Conservation (phyloP, 2,113 vertebrate genomes). For the Colistium nudipinnis region DNA sequence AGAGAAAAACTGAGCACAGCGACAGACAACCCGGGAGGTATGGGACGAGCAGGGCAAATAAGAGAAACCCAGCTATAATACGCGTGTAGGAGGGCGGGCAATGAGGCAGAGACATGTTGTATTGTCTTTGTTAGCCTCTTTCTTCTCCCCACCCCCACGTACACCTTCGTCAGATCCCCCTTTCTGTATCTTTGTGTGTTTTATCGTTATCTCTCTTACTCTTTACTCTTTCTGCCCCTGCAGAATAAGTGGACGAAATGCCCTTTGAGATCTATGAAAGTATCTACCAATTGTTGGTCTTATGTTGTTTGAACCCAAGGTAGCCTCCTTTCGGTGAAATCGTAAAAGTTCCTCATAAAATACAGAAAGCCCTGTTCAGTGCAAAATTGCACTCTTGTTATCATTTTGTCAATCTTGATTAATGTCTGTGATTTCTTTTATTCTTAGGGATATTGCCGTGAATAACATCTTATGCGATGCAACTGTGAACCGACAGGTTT, state of each 20-base stretch:
- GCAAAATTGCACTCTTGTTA: background rate
- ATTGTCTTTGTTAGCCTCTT: constrained; percentile 18
- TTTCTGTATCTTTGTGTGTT: background rate
- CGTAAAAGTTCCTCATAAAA: background rate
- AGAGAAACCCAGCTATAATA: constrained; percentile 46
- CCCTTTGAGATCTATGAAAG: background rate
- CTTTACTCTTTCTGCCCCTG: constrained; percentile 15
- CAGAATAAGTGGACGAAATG: constrained; percentile 31
- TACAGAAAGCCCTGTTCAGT: background rate
- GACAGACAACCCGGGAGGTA: constrained; percentile 38
- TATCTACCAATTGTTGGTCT: background rate
- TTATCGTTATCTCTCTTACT: background rate
- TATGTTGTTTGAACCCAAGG: background rate
- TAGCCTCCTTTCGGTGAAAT: too few species aligned
- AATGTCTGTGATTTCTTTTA: background rate
- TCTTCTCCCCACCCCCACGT: background rate
- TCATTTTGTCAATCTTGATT: background rate
- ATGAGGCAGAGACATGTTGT: constrained; percentile 57
- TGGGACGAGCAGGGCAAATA: constrained; percentile 13
- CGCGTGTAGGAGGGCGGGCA: constrained; percentile 43
- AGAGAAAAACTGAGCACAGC: constrained; percentile 25
- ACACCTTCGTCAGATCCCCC: background rate
- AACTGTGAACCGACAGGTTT: too few species aligned
- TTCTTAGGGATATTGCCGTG: too few species aligned
- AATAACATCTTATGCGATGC: too few species aligned